phyloP scores from a whole-genome alignment of 1,140 invertebrate genomes.

The Solen grandis region DNA sequence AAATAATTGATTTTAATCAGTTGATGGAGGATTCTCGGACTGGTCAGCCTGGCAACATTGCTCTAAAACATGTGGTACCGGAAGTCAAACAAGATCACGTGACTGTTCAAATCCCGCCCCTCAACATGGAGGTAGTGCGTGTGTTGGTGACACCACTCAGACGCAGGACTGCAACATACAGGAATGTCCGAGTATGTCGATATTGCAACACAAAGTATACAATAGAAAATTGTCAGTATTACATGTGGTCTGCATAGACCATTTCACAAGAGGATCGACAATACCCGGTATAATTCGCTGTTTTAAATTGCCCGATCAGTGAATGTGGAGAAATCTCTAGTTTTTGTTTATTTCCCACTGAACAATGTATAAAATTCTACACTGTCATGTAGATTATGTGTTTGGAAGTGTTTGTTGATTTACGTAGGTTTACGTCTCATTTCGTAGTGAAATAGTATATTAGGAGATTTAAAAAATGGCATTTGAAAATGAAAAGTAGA shows the following conservation, averaged over 20 bases:
- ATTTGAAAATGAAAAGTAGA: neutral
- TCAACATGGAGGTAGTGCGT: conserved; percentile 40
- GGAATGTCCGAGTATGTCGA: conserved; percentile 26
- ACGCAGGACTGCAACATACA: neutral
- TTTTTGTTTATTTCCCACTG: too few relatives aligned
- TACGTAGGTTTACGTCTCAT: too few relatives aligned
- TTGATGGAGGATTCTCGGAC: conserved; percentile 57
- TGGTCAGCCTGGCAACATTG: conserved; percentile 53
- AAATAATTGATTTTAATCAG: conserved; percentile 15
- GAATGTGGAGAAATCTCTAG: too few relatives aligned
- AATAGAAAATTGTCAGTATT: too few relatives aligned
- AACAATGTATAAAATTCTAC: neutral
- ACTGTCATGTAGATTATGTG: neutral
- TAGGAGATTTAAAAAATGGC: neutral
- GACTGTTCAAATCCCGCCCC: conserved; percentile 58
- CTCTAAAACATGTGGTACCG: conserved; percentile 56
- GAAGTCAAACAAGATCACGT: conserved; percentile 41
- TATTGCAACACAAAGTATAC: too few relatives aligned
- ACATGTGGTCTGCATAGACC: too few relatives aligned
- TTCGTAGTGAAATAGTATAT: neutral
- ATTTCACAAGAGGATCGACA: too few relatives aligned
- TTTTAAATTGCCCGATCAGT: too few relatives aligned
- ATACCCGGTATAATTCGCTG: too few relatives aligned
- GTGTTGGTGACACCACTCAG: conserved; percentile 17
- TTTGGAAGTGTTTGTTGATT: too few relatives aligned